Evolutionary conservation across 1,140 invertebrate genomes (phyloP).

Genomic region (Propsilocerus akamusi): DNA sequence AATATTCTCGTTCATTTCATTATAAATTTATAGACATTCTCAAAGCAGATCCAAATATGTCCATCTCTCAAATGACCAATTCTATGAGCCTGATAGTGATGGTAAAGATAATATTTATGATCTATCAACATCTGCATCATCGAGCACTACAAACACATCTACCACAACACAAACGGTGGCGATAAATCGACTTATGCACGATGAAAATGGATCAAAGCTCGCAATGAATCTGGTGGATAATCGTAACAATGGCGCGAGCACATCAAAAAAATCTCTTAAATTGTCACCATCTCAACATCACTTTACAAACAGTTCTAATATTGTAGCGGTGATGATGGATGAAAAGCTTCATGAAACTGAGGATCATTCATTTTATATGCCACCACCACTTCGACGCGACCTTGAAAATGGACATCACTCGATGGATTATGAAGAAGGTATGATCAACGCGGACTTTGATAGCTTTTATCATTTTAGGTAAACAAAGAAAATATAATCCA

Average conservation of each 20-base stretch:
- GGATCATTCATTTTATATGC: neutral
- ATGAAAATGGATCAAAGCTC: neutral
- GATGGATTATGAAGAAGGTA: neutral
- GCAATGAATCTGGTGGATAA: no score
- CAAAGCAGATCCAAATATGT: neutral
- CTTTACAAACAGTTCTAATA: neutral
- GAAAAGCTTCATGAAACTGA: neutral
- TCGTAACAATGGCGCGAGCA: neutral
- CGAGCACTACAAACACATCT: neutral
- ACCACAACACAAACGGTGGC: neutral
- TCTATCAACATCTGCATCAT: neutral
- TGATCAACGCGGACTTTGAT: neutral
- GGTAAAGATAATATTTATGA: neutral
- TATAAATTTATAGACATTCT: neutral
- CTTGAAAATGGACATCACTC: neutral
- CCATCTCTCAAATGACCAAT: neutral
- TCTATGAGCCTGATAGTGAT: neutral
- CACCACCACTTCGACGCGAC: neutral
- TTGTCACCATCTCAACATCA: neutral
- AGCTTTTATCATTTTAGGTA: neutral
- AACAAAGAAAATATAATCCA: neutral
- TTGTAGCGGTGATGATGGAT: slow-evolving; percentile 4
- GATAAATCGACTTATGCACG: neutral
- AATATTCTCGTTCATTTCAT: neutral
- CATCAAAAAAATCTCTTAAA: neutral